Conservation (phyloP, 1,140 invertebrate genomes). For the Anagrus nilaparvatae region DNA sequence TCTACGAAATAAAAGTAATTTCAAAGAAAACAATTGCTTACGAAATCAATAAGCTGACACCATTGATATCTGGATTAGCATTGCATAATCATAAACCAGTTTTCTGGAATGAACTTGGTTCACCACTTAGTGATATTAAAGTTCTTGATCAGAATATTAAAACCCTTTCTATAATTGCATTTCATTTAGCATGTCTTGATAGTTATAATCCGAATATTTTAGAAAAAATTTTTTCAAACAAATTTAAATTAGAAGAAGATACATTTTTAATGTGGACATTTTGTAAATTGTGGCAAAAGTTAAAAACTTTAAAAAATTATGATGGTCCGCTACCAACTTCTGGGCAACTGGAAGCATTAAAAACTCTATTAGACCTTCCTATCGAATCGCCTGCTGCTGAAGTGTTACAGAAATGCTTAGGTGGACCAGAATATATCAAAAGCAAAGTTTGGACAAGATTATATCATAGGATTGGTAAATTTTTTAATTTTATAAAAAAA, state of each 20-base stretch:
- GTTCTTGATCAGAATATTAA: not conserved
- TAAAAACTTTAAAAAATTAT: not conserved
- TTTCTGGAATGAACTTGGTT: conserved; percentile 3
- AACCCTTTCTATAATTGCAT: conserved; percentile 1
- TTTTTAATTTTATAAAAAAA: not conserved
- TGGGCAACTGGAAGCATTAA: conserved; percentile 1
- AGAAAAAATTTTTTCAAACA: not conserved
- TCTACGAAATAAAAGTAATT: conserved; percentile 3
- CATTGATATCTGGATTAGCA: not conserved
- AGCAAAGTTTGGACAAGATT: not conserved
- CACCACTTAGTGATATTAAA: not conserved
- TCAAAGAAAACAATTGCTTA: not conserved
- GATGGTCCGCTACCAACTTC: conserved; percentile 1
- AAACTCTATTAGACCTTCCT: not conserved
- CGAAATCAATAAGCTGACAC: not conserved
- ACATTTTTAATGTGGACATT: conserved; percentile 9
- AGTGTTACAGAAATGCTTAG: not conserved
- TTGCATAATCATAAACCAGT: not conserved
- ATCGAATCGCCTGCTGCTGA: not conserved
- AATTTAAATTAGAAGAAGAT: conserved; percentile 2
- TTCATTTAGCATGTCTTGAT: conserved; percentile 1
- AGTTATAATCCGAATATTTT: not conserved
- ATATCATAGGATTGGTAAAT: not conserved
- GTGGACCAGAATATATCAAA: not conserved
- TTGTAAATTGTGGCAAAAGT: conserved; percentile 6